Evolutionary conservation across 2,888 invertebrate genomes (phyloP), one percentile per base, ranked within the genome.

Genomic region (Coronaproctus castanopsis): DNA sequence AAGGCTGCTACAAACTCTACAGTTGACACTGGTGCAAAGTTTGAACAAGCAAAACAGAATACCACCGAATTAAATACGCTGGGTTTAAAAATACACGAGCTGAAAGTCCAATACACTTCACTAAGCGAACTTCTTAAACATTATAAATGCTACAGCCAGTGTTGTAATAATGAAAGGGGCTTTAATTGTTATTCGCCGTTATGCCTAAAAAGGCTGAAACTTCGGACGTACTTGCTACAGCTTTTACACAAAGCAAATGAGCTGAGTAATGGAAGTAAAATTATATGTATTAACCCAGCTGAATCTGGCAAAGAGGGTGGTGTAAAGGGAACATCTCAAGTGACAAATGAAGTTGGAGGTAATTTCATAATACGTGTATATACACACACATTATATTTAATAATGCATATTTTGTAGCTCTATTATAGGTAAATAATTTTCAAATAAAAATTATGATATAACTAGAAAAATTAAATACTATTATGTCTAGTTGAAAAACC

Each of bases 181-280:
- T 59, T 64, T 70, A 76, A 72, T 55, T 90, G 90, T 67, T 91
- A 86, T 69, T 90, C 90, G 0, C 87, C 89, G 0, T 71, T 85
- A 54, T 91, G 90, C 69, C 74, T 86, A 57, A 82, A 83, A 68
- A 82, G 85, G 69, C 80, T 78, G 3, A 78, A 78, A 65, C 74
- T 87, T 2, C 78, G 87, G 55, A 80, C 80, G 65, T 83, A 87
- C 67, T 71, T 88, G 55, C 69, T 82, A 65, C 66, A 76, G 60
- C 67, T 81, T 65, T 68, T 81, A 14, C 60, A 65, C n/a, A 65
- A 64, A 57, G 65, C 65, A n/a, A 66, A 65, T 55, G 59, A 55
- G 21, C 50, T 59, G 10, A 59, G 55, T 48, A 50, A 56, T 19
- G 59, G 36, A 5, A 14, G 36, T 36, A 36, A 36, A 36, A 36